A percentile compares a stretch with the other conserved stretches of the same genome.
phyloP scores from a whole-genome alignment of 2,113 vertebrate genomes.

The Pygoscelis adeliae region DNA sequence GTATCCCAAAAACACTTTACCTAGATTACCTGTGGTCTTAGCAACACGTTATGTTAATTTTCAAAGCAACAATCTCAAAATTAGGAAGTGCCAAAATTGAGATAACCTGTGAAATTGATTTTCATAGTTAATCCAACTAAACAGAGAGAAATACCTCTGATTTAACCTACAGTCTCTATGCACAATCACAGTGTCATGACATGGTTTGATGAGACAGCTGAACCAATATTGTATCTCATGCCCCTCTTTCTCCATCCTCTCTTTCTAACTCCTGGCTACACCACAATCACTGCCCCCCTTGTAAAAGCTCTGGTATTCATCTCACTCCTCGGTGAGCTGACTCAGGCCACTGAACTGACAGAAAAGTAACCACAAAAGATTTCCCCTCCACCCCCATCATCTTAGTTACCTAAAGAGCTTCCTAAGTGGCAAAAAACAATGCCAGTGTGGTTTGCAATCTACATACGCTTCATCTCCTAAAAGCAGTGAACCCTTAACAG shows the following conservation, averaged over 20 bases:
- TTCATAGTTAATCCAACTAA: background rate
- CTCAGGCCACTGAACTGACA: background rate
- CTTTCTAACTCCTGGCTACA: background rate
- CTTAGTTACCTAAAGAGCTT: background rate
- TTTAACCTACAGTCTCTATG: background rate
- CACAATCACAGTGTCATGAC: background rate
- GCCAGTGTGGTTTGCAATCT: background rate
- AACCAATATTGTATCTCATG: background rate
- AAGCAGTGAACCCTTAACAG: background rate
- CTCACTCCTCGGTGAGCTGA: background rate
- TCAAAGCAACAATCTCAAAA: background rate
- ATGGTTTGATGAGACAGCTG: background rate
- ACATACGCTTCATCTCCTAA: background rate
- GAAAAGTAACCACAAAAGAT: background rate
- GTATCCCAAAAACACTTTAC: background rate
- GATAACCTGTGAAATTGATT: background rate
- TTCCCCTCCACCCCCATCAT: rapidly evolving
- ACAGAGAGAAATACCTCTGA: background rate
- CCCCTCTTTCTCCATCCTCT: background rate
- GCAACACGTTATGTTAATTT: background rate
- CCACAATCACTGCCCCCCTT: background rate
- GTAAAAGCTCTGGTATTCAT: background rate
- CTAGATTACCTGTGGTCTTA: background rate
- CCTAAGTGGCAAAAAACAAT: background rate
- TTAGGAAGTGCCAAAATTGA: background rate